phyloP scores from a whole-genome alignment of 2,113 vertebrate genomes.

The Nyctibius bracteatus region DNA sequence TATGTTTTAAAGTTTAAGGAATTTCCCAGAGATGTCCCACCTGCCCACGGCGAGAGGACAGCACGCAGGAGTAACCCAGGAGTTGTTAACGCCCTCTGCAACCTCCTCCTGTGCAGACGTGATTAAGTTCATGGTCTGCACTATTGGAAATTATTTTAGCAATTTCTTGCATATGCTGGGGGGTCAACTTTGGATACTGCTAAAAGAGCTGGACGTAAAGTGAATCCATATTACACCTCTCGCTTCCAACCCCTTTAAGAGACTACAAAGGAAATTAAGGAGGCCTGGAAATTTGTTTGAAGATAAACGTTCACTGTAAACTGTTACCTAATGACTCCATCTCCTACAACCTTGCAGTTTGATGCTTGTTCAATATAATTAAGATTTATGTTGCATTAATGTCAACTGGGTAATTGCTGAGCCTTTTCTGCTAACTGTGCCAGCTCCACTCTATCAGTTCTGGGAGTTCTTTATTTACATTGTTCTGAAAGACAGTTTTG shows the following conservation, averaged over 20 bases:
- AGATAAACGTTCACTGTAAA: slow-evolving; percentile 12
- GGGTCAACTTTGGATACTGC: neutral
- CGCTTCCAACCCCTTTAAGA: neutral
- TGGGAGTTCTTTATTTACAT: slow-evolving; percentile 35
- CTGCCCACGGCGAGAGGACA: neutral
- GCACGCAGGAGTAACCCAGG: neutral
- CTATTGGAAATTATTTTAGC: neutral
- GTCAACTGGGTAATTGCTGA: neutral
- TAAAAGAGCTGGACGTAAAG: neutral
- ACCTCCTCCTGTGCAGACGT: neutral
- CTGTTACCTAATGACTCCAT: slow-evolving; percentile 2
- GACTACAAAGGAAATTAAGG: neutral
- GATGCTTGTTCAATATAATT: slow-evolving; percentile 38
- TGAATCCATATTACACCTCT: neutral
- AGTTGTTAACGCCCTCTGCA: neutral
- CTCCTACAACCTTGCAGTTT: neutral
- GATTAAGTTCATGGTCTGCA: neutral
- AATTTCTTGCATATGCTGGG: neutral
- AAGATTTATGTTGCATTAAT: slow-evolving; percentile 54
- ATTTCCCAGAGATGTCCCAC: neutral
- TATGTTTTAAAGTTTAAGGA: neutral
- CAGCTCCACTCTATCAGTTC: neutral
- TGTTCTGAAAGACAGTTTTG: neutral
- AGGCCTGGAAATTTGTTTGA: neutral
- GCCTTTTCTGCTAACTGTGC: neutral